phyloP scores from a whole-genome alignment of 2,797 vertebrate species.

The Buphagus erythrorhynchus region DNA sequence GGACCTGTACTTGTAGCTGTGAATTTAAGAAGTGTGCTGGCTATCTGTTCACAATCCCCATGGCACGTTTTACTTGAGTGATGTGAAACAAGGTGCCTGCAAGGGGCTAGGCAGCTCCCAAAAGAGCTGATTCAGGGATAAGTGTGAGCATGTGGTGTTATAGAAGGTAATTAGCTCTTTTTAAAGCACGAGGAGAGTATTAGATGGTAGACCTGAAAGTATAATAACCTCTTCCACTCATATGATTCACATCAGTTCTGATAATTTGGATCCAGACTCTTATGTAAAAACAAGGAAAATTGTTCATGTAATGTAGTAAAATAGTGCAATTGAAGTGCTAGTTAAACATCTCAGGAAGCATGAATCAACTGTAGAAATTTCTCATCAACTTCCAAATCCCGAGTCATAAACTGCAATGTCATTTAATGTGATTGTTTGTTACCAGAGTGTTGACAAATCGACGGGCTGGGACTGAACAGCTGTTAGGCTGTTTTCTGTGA shows the following conservation, averaged over 20 bases:
- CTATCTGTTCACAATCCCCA: background rate
- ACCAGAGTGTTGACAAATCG: background rate
- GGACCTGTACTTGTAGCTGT: background rate
- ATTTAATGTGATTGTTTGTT: constrained; percentile 49
- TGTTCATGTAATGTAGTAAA: constrained; percentile 46
- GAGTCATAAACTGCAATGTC: constrained; percentile 42
- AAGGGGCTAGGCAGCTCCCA: background rate
- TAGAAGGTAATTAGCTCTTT: background rate
- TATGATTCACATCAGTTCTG: background rate
- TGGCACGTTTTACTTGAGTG: background rate
- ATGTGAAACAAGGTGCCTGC: background rate
- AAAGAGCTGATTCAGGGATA: background rate
- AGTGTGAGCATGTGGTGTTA: background rate
- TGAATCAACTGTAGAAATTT: constrained; percentile 73
- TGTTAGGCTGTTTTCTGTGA: background rate
- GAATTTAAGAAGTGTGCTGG: background rate
- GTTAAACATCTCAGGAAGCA: constrained; percentile 64
- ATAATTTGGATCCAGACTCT: constrained; percentile 22
- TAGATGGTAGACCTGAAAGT: background rate
- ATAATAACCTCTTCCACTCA: background rate
- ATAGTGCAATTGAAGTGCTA: constrained; percentile 11
- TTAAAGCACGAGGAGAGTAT: background rate
- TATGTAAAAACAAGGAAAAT: constrained; percentile 40
- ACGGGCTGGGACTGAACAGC: background rate
- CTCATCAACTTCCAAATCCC: constrained; percentile 35